Conservation (phyloP, 2,797 vertebrate species). For the Anisognathus igniventris region DNA sequence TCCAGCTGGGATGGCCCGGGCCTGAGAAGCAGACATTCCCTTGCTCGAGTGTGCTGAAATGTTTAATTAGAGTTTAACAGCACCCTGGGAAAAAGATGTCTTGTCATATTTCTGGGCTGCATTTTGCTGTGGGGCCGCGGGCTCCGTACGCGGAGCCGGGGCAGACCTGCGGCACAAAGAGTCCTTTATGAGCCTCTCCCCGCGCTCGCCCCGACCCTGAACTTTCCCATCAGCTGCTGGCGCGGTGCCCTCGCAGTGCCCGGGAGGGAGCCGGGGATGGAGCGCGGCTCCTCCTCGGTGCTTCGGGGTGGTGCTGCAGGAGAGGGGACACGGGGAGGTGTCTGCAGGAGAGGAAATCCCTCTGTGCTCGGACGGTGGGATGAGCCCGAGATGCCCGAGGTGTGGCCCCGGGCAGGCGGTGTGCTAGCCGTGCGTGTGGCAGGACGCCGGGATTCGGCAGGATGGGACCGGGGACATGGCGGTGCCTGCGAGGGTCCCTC, state of each 20-base stretch:
- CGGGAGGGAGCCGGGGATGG: not conserved
- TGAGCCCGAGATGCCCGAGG: not conserved
- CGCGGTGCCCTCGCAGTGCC: not conserved
- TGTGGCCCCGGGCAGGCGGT: not conserved
- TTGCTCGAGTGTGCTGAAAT: not conserved
- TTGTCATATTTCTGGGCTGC: slow-evolving; percentile 39
- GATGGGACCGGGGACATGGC: rapidly evolving
- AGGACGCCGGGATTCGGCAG: rapidly evolving
- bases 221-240: slow-evolving; percentile 58
- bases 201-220: slow-evolving; percentile 36
- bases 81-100: slow-evolving; percentile 61
- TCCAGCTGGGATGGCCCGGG: not conserved
- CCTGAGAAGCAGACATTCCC: slow-evolving; percentile 20
- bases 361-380: rapidly evolving
- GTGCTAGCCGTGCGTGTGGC: rapidly evolving
- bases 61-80: slow-evolving; percentile 47
- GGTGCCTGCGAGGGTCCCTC: not conserved
- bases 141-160: not conserved
- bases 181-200: slow-evolving; percentile 57
- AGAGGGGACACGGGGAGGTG: not conserved
- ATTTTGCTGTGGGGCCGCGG: not conserved
- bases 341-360: not conserved
- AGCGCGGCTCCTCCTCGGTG: not conserved
- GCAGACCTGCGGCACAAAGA: slow-evolving; percentile 26
- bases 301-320: not conserved